Evolutionary conservation across 2,113 vertebrate genomes (phyloP).

Genomic region (Phaetusa simplex): DNA sequence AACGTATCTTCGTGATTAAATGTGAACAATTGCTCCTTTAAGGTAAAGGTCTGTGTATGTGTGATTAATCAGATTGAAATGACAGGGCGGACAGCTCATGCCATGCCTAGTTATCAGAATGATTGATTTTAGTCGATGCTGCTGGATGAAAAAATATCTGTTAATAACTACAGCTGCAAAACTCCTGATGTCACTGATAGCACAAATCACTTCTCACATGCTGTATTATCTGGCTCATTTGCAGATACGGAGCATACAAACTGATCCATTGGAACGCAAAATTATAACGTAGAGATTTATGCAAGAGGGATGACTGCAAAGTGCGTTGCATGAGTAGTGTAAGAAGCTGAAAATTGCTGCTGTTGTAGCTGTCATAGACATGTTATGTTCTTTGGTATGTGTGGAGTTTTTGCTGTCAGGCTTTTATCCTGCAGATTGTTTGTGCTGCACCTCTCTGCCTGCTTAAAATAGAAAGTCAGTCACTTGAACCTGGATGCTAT

Average conservation of each 20-base stretch:
- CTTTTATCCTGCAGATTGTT: conserved; percentile 63
- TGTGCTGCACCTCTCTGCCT: conserved; percentile 50
- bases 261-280: conserved; percentile 66
- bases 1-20: conserved; percentile 81
- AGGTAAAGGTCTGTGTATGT: conserved; percentile 80
- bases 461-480: conserved; percentile 57
- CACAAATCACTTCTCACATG: conserved; percentile 72
- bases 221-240: conserved; percentile 74
- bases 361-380: conserved; percentile 72
- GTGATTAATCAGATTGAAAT: conserved; percentile 84
- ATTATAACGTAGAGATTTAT: conserved; percentile 71
- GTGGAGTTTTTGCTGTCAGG: conserved; percentile 70
- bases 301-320: conserved; percentile 70
- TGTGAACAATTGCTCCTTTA: conserved; percentile 83
- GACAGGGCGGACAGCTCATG: conserved; percentile 78
- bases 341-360: conserved; percentile 75
- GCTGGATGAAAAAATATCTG: conserved; percentile 79
- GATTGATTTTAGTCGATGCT: conserved; percentile 80
- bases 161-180: conserved; percentile 78
- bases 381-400: conserved; percentile 68
- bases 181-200: conserved; percentile 74
- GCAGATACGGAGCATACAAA: conserved; percentile 56
- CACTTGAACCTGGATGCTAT: conserved; percentile 42
- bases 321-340: conserved; percentile 49
- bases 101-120: conserved; percentile 81